These are phyloP conservation scores for Bellardia pandia DNA, from an alignment of 2,888 invertebrate species.

Conservation along the genomic window DNA sequence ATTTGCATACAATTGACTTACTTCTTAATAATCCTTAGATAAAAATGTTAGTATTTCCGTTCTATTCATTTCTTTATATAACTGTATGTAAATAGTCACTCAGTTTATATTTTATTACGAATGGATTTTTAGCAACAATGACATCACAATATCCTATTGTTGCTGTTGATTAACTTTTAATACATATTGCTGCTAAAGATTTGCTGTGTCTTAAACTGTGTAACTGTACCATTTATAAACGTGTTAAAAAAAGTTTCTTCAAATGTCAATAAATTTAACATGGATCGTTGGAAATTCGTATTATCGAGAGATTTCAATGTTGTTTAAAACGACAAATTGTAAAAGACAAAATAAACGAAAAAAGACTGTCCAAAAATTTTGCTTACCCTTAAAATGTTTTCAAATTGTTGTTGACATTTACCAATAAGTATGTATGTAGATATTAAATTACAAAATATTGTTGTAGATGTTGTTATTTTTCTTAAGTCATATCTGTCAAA, in stretches of 20 bases:
- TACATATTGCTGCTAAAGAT: constrained; percentile 33
- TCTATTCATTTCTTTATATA: background rate
- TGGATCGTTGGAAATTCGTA: background rate
- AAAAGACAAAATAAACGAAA: background rate
- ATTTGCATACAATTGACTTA: constrained; percentile 71
- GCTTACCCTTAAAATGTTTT: constrained; percentile 30
- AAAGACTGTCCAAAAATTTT: constrained; percentile 12
- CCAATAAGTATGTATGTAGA: background rate
- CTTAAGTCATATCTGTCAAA: constrained; percentile 48
- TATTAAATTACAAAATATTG: constrained; percentile 27
- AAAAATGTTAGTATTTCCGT: constrained; percentile 46
- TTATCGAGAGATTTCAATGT: constrained; percentile 44
- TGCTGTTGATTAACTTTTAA: constrained; percentile 65
- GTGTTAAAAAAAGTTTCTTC: background rate
- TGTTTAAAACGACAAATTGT: constrained; percentile 18
- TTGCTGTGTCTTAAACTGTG: constrained; percentile 35
- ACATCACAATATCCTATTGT: constrained; percentile 37
- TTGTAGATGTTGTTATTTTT: constrained; percentile 25
- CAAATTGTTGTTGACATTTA: constrained; percentile 51
- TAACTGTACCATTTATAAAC: constrained; percentile 19
- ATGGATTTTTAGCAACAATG: constrained; percentile 1
- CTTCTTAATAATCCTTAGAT: constrained; percentile 55
- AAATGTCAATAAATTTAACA: constrained; percentile 38
- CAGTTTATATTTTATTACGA: background rate
- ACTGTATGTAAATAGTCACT: background rate